A percentile compares a stretch with the other conserved stretches of the same genome.
phyloP scores from a whole-genome alignment of 2,113 vertebrate species.

The Pachycephala philippinensis region DNA sequence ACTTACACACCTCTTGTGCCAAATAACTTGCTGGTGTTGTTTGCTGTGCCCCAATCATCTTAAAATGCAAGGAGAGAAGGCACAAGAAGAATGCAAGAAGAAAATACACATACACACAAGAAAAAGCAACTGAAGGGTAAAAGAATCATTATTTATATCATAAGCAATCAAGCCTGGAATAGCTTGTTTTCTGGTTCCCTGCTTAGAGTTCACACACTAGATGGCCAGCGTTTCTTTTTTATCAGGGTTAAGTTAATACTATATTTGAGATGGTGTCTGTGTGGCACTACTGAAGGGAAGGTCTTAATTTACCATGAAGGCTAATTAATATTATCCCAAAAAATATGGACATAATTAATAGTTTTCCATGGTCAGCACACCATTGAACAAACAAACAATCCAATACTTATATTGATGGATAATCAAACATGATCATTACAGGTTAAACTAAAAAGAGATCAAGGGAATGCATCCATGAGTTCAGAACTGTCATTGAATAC shows the following conservation, averaged over 20 bases:
- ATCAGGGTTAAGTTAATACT: neutral
- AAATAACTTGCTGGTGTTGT: neutral
- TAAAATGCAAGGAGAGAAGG: neutral
- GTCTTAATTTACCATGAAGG: neutral
- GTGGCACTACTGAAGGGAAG: neutral
- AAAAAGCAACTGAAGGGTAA: neutral
- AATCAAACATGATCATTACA: neutral
- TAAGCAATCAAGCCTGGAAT: neutral
- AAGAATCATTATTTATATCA: neutral
- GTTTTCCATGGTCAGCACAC: neutral
- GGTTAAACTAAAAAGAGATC: neutral
- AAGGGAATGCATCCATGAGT: neutral
- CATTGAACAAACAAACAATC: neutral
- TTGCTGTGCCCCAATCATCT: neutral
- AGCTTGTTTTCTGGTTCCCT: neutral
- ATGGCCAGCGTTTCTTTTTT: neutral
- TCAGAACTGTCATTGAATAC: neutral
- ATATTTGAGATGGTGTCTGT: fast-evolving
- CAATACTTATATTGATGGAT: neutral
- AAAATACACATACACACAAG: neutral
- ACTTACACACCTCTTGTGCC: neutral
- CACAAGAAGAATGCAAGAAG: no score
- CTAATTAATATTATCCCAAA: neutral
- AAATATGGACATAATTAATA: neutral
- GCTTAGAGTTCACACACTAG: neutral